Conservation (phyloP, 2,797 vertebrate genomes). For the Tragopan temminckii region DNA sequence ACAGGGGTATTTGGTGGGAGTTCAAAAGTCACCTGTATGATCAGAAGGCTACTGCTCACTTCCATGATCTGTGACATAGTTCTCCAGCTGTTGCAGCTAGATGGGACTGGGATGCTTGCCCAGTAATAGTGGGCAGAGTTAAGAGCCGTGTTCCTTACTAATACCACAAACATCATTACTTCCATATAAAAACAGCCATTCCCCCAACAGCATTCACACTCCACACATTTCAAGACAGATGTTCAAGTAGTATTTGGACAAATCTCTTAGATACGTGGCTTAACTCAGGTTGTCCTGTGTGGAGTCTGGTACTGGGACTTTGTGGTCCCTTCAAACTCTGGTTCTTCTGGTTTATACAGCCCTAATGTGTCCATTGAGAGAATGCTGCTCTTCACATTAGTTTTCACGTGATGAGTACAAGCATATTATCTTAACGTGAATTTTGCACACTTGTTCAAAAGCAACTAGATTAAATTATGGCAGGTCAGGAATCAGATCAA, state of each 20-base stretch:
- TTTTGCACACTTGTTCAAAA: neutral
- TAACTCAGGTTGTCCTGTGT: neutral
- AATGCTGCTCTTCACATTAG: neutral
- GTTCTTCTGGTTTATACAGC: neutral
- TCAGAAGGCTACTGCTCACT: neutral
- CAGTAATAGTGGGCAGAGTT: neutral
- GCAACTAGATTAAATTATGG: neutral
- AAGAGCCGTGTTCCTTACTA: neutral
- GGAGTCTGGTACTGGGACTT: neutral
- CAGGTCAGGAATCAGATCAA: neutral
- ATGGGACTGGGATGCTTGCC: neutral
- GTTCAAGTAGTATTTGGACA: neutral
- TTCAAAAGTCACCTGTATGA: neutral
- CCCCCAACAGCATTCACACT: neutral
- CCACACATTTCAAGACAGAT: neutral
- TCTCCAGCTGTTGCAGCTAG: neutral
- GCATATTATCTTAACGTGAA: neutral
- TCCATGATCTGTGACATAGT: neutral
- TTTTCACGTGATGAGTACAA: neutral
- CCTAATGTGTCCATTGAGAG: neutral
- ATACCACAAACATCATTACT: neutral
- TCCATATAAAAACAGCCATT: neutral
- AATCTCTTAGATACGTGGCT: neutral
- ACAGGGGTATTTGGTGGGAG: neutral
- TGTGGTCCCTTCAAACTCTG: neutral